Evolutionary conservation across 2,113 vertebrate genomes (phyloP), one percentile per base, ranked within the genome.

Genomic region (Leiothrix lutea): DNA sequence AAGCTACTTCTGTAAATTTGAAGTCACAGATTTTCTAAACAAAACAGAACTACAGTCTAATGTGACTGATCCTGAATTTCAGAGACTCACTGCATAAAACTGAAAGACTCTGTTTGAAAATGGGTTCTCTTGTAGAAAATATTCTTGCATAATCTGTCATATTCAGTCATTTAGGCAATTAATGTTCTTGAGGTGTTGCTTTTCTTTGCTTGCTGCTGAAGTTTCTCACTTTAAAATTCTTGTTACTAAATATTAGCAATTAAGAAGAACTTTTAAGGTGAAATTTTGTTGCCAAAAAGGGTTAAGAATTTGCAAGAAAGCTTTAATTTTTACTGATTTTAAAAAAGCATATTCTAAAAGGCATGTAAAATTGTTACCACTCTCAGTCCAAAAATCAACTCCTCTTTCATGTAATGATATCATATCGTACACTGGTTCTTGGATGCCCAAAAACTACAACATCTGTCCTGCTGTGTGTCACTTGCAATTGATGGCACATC

Each of bases 361-460:
- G 35, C 10, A 4, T 33, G 20, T 18, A 44, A 69, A 80, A 29
- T 48, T 58, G 12, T 19, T 35, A 22, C 5, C 42, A 54, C 2
- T 40, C 16, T 77, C 16, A 73, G 60, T 47, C 62, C 17, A 62
- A 86, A 88, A 88, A 65, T 28, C 10, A 75, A 10, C 16, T 58
- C 21, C 6, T 74, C 56, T 69, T 85, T 50, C 5, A 48, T 67
- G 93, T 74, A 71, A 53, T 26, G 33, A 40, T 23, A 70, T 70
- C 57, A 24, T 80, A 9, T 29, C 0, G 0, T 25, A 28, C 17
- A 5, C 12, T 21, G 29, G 11, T 35, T 73, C 73, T 73, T 45
- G 35, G 72, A 56, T 60, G 40, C 22, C 35, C 33, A 23, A 79
- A 56, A 69, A 31, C 40, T 6, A 20, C 18, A 69, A 18, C 36